These are phyloP conservation scores for Parnassius mnemosyne DNA, from an alignment of 2,888 invertebrate genomes.

Conservation along the genomic window DNA sequence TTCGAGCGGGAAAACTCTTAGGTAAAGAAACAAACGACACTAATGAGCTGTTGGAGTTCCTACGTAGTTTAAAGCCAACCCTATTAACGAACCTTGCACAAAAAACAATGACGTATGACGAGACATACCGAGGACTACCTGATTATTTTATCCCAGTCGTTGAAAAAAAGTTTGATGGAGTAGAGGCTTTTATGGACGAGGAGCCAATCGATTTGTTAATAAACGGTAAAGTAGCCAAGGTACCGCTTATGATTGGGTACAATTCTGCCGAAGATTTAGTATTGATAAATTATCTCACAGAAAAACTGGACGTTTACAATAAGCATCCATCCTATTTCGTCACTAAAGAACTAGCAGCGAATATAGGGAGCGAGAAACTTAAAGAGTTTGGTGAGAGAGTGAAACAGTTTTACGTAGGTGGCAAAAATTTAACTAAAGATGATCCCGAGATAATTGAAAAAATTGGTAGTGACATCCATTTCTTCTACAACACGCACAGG, in stretches of 20 bases:
- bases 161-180: slow-evolving; percentile 48
- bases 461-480: slow-evolving; percentile 35
- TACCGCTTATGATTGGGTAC: slow-evolving; percentile 56
- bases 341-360: slow-evolving; percentile 45
- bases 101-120: slow-evolving; percentile 47
- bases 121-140: slow-evolving; percentile 48
- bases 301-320: slow-evolving; percentile 43
- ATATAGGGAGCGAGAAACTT: slow-evolving; percentile 38
- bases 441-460: slow-evolving; percentile 31
- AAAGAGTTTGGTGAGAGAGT: slow-evolving; percentile 46
- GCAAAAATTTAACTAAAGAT: slow-evolving; percentile 35
- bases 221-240: slow-evolving; percentile 41
- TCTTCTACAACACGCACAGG: slow-evolving; percentile 37
- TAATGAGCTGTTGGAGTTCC: slow-evolving; percentile 44
- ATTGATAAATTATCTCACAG: slow-evolving; percentile 38
- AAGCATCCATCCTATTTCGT: slow-evolving; percentile 45
- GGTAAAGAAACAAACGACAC: slow-evolving; percentile 51
- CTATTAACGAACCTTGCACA: slow-evolving; percentile 43
- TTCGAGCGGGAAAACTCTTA: slow-evolving; percentile 48
- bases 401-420: slow-evolving; percentile 49
- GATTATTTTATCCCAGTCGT: slow-evolving; percentile 54
- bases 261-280: slow-evolving; percentile 56
- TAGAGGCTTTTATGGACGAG: slow-evolving; percentile 49
- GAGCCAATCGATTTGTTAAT: slow-evolving; percentile 45
- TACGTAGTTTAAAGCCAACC: slow-evolving; percentile 46